These are phyloP conservation scores for Pao palembangensis DNA, from an alignment of 2,113 vertebrate species.

Conservation along the genomic window DNA sequence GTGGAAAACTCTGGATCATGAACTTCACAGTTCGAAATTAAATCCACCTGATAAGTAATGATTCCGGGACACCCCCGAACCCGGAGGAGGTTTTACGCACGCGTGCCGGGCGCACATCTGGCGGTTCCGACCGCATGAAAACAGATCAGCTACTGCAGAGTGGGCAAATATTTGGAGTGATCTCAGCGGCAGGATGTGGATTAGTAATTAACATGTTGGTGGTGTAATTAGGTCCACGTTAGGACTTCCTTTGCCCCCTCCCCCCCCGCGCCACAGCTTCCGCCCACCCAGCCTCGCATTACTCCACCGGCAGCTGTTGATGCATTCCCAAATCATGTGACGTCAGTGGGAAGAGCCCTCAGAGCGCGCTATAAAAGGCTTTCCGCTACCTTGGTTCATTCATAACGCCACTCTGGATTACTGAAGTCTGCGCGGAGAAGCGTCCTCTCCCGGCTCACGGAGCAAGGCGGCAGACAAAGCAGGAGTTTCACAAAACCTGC, in stretches of 20 bases:
- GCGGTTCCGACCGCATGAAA: slow-evolving; percentile 1
- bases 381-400: slow-evolving; percentile 33
- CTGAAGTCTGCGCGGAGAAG: slow-evolving; percentile 7
- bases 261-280: slow-evolving; percentile 38
- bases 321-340: slow-evolving; percentile 62
- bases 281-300: slow-evolving; percentile 57
- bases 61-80: too few species aligned
- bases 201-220: slow-evolving; percentile 57
- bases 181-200: slow-evolving; percentile 46
- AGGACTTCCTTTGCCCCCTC: slow-evolving; percentile 50
- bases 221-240: slow-evolving; percentile 54
- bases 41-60: background rate
- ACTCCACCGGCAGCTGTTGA: slow-evolving; percentile 64
- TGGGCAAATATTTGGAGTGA: slow-evolving; percentile 42
- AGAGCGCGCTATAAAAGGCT: slow-evolving; percentile 38
- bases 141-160: slow-evolving; percentile 25
- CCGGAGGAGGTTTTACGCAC: slow-evolving; percentile 1
- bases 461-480: slow-evolving; percentile 26
- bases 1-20: slow-evolving; percentile 3
- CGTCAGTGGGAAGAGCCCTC: slow-evolving; percentile 65
- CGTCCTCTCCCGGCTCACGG: slow-evolving; percentile 20
- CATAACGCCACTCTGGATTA: slow-evolving; percentile 62
- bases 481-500: background rate
- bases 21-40: background rate
- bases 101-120: slow-evolving; percentile 17